Conservation (phyloP, 1,140 invertebrate species). For the Trachymyrmex septentrionalis region DNA sequence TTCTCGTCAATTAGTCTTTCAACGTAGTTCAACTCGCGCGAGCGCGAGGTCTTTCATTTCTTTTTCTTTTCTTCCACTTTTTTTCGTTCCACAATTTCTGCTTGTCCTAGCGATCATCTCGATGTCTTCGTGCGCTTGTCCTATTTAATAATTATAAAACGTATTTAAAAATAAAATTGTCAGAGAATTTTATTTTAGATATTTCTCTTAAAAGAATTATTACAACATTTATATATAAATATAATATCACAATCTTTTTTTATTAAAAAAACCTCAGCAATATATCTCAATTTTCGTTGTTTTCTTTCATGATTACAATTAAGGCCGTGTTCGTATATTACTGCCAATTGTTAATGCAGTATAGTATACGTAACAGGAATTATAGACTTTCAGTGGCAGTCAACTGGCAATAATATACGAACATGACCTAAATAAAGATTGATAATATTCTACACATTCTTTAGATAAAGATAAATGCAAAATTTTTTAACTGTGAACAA, state of each 20-base stretch:
- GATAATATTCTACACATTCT: too few species aligned
- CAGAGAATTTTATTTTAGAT: background rate
- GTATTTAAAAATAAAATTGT: background rate
- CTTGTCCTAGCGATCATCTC: background rate
- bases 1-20: conserved; percentile 79
- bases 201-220: background rate
- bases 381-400: too few species aligned
- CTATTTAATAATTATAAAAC: conserved; percentile 1
- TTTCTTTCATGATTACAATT: too few species aligned
- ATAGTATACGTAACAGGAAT: too few species aligned
- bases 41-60: conserved; percentile 14
- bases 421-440: too few species aligned
- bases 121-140: background rate
- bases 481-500: too few species aligned
- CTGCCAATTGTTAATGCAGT: too few species aligned
- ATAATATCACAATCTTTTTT: background rate
- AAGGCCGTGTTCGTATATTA: too few species aligned
- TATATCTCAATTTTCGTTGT: too few species aligned
- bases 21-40: conserved; percentile 52
- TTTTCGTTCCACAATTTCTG: conserved; percentile 46
- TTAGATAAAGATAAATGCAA: too few species aligned
- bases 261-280: too few species aligned
- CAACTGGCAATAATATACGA: too few species aligned
- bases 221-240: background rate
- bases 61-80: conserved; percentile 45